Conservation (phyloP, 2,797 vertebrate genomes). For the Propithecus perrieri region DNA sequence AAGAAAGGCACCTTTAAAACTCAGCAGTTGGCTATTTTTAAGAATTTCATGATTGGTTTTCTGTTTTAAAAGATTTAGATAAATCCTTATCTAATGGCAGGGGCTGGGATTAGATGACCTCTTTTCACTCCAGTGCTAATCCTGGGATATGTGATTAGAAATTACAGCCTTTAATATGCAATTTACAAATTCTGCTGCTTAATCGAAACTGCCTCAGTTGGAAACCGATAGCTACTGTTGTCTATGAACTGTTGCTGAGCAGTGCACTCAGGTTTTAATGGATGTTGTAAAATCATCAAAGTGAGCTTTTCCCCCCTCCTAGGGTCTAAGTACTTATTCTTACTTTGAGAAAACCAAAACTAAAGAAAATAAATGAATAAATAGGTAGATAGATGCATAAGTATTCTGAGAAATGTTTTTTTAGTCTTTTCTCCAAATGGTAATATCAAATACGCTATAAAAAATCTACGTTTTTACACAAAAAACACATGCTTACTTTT, state of each 20-base stretch:
- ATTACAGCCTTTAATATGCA: not conserved
- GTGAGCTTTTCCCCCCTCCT: not conserved
- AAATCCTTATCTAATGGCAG: not conserved
- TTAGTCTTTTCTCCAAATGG: not conserved
- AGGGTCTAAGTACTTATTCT: not conserved
- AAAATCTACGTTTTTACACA: not conserved
- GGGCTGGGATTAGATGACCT: not conserved
- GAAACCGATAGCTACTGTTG: not conserved
- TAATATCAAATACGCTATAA: not conserved
- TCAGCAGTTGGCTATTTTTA: not conserved
- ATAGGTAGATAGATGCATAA: not conserved
- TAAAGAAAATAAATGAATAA: not conserved
- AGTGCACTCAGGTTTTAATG: not conserved
- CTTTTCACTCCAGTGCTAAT: not conserved
- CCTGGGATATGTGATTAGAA: slow-evolving; percentile 18
- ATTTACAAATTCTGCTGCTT: not conserved
- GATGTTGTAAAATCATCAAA: not conserved
- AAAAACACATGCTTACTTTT: not conserved
- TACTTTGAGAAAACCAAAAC: not conserved
- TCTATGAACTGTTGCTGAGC: not conserved
- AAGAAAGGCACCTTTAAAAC: slow-evolving; percentile 18
- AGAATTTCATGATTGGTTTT: not conserved
- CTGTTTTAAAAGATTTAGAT: not conserved
- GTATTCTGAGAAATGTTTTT: not conserved
- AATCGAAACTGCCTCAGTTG: not conserved